Evolutionary conservation across 2,888 invertebrate genomes (phyloP).

Genomic region (Caenorhabditis imperialis): DNA sequence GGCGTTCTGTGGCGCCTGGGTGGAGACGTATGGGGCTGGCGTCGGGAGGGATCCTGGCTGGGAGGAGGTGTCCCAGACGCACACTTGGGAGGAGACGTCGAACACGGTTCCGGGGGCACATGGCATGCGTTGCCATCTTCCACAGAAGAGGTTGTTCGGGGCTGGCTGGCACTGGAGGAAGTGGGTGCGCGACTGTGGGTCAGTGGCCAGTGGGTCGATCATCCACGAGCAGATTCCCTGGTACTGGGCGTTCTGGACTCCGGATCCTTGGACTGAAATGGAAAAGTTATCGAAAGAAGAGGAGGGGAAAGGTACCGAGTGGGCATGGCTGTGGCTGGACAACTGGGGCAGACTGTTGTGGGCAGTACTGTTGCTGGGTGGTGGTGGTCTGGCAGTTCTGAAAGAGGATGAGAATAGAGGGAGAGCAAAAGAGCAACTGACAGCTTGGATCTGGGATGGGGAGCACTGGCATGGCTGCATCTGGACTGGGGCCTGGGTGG

Average conservation of each 20-base stretch:
- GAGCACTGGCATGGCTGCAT: conserved; percentile 55
- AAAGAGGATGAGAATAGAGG: neutral
- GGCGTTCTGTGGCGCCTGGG: conserved; percentile 64
- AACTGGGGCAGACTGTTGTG: conserved; percentile 68
- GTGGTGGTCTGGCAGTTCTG: conserved; percentile 74
- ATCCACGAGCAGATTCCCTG: conserved; percentile 78
- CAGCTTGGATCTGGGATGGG: conserved; percentile 52
- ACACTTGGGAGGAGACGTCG: conserved; percentile 69
- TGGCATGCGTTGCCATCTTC: conserved; percentile 76
- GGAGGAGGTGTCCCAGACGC: conserved; percentile 62
- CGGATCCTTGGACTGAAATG: conserved; percentile 73
- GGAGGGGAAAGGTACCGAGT: conserved; percentile 59
- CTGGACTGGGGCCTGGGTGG: conserved; percentile 55
- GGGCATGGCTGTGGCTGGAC: conserved; percentile 77
- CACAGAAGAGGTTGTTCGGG: conserved; percentile 77
- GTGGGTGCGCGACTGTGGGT: conserved; percentile 70
- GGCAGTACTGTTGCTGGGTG: conserved; percentile 76
- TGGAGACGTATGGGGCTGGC: conserved; percentile 70
- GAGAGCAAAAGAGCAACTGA: neutral
- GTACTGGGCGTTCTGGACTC: conserved; percentile 75
- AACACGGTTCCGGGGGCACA: conserved; percentile 78
- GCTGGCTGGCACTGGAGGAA: conserved; percentile 77
- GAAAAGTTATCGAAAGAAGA: neutral
- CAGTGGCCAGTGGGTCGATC: conserved; percentile 77
- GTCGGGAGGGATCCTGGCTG: conserved; percentile 66